Conservation (phyloP, 2,888 invertebrate species). For the Hecatera dysodea region DNA sequence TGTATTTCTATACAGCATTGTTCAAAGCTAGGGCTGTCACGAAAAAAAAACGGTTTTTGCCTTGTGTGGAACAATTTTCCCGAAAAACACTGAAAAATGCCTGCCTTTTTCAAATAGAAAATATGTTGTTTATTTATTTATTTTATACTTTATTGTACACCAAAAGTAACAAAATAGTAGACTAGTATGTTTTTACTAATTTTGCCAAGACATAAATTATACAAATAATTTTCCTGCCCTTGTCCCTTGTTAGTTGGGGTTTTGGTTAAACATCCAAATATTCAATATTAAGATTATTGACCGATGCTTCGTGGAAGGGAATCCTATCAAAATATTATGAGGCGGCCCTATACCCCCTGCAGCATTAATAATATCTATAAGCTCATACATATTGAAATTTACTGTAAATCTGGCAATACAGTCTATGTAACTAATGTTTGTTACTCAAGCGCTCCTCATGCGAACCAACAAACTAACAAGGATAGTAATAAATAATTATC, state of each 20-base stretch:
- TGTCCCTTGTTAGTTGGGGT: too few relatives aligned
- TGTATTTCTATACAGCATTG: conserved; percentile 7
- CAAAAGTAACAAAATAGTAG: too few relatives aligned
- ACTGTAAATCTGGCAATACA: too few relatives aligned
- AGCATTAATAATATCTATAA: background rate
- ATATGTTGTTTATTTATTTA: too few relatives aligned
- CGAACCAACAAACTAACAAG: background rate
- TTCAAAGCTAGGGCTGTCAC: conserved; percentile 14
- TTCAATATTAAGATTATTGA: background rate
- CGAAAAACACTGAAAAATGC: too few relatives aligned
- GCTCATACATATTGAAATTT: background rate
- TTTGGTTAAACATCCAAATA: background rate
- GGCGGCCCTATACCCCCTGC: background rate
- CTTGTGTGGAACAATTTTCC: too few relatives aligned
- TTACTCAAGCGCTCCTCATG: background rate
- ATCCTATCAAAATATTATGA: conserved; percentile 21
- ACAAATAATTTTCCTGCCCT: background rate
- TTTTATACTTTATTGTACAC: too few relatives aligned
- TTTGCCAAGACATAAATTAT: background rate
- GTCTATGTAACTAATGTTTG: background rate
- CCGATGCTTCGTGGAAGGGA: background rate
- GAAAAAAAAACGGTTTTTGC: background rate
- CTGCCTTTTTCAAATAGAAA: too few relatives aligned
- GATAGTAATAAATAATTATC: conserved; percentile 10
- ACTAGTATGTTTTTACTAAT: too few relatives aligned